phyloP scores from a whole-genome alignment of 2,113 vertebrate genomes.

The Actenoides hombroni region DNA sequence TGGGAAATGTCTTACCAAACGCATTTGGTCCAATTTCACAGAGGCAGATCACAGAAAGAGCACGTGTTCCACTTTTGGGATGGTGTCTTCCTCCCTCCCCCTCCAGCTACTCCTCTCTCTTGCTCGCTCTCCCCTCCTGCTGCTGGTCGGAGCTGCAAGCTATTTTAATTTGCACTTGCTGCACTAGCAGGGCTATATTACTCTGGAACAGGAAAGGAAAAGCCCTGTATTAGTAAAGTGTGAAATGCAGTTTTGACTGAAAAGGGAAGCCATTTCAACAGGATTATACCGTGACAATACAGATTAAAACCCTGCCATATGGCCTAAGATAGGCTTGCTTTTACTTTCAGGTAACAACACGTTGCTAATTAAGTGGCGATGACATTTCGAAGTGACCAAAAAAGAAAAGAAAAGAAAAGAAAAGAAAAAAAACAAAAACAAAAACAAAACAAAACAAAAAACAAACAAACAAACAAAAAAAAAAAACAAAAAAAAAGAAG shows the following conservation, averaged over 20 bases:
- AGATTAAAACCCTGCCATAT: constrained; percentile 78
- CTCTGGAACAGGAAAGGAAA: constrained; percentile 62
- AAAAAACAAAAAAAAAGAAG: constrained; percentile 23
- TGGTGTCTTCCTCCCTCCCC: neutral
- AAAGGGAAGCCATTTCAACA: constrained; percentile 73
- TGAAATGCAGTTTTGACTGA: constrained; percentile 81
- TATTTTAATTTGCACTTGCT: constrained; percentile 65
- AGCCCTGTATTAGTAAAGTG: constrained; percentile 74
- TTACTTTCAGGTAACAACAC: constrained; percentile 71
- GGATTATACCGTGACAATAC: constrained; percentile 75
- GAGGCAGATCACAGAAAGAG: neutral
- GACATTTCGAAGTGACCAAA: constrained; percentile 68
- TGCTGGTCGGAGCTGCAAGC: constrained; percentile 47
- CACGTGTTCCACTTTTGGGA: neutral
- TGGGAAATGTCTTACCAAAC: neutral
- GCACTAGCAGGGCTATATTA: constrained; percentile 63
- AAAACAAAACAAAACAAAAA: too few species aligned
- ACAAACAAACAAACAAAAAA: too few species aligned
- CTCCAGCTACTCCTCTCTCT: neutral
- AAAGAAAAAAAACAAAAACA: too few species aligned
- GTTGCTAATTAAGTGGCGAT: constrained; percentile 72
- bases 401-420: constrained; percentile 10
- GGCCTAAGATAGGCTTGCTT: constrained; percentile 62
- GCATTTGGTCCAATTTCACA: neutral
- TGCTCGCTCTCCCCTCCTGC: neutral